Evolutionary conservation across 2,797 vertebrate genomes (phyloP), one percentile per base, ranked within the genome.

Genomic region (Oceanodroma leucorhoa): DNA sequence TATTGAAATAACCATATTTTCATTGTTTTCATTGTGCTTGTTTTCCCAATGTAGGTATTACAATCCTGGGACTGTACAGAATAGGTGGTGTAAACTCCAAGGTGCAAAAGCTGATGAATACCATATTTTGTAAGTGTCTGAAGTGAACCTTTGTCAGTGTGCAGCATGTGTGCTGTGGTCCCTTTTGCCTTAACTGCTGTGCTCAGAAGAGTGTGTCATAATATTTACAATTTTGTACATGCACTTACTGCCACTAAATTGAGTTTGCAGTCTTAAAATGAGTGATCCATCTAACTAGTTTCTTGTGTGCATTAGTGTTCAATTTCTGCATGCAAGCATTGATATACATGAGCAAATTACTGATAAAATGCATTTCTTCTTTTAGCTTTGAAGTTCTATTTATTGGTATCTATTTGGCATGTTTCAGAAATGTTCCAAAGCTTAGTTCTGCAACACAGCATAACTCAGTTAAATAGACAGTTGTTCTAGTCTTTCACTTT

Each of bases 81-180:
- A 99, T 99, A 91, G 99, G 99, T 91, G 99, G 99, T 7, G 99
- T 99, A 73, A 99, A 99, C 96, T 99, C 99, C 64, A 99, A 99
- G 97, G 99, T 99, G 8, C 99, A 99, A 97, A 99, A 99, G 96
- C 98, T 99, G 94, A 99, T 99, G 99, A 99, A 98, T 46, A 99
- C 99, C 13, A 97, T 99, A 55, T 99, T 99, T 97, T 99, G 99
- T 99, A 98, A 98, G 98, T 97, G 90, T 89, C 24, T 53, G 38
- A 83, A 64, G 10, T 46, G 24, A 73, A 50, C 8, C 30, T 73
- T 30, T 89, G 18, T 48, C 34, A 72, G 11, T 36, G 12, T 71
- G 18, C n/a, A 36, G 21, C 22, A 6, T 40, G 10, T 10, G 7
- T 8, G 3, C 34, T 64, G 8, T 46, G 29, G 3, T 72, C 34